Evolutionary conservation across 2,888 invertebrate genomes (phyloP), one percentile per base, ranked within the genome.

Genomic region (Orgyia antiqua): DNA sequence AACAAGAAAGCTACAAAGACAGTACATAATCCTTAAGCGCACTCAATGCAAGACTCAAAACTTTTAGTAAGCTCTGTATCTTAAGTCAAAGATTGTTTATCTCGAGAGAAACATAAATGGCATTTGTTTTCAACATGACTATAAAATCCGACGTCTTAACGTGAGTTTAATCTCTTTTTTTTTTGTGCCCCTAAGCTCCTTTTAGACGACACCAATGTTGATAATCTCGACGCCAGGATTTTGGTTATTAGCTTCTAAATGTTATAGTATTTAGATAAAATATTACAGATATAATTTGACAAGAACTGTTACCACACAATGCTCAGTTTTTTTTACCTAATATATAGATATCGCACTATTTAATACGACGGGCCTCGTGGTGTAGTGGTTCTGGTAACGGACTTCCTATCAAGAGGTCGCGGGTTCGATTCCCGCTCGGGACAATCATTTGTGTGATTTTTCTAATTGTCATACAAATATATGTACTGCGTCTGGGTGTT

Each of bases 131-230:
- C 53, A 53, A 53, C 48, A 51, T 40, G 40, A 45, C 48, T 45
- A 40, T 51, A 47, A 24, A 48, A 48, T 50, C 36, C 36, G 39
- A 37, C 39, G 36, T 35, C 37, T 51, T 66, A 66, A 68, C 64
- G 53, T 27, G 38, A 50, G 45, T 51, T 38, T 55, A 64, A 68
- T 69, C 63, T 51, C 41, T 47, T 58, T 59, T 67, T 58, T 61
- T 57, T 48, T 47, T 53, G 58, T 59, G 58, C 65, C 68, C 51
- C 60, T 57, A 62, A 67, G 65, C 64, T 60, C 37, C 52, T 42
- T 40, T 38, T 53, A 58, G 57, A 58, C 54, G 44, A 34, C 42
- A 33, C 25, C 30, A 26, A 10, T 29, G 20, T 24, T 54, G 68
- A 66, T 66, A 70, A 71, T 60, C 34, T 34, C 60, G 59, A 68